phyloP scores from a whole-genome alignment of 2,797 vertebrate species.

The Streptopelia turtur region DNA sequence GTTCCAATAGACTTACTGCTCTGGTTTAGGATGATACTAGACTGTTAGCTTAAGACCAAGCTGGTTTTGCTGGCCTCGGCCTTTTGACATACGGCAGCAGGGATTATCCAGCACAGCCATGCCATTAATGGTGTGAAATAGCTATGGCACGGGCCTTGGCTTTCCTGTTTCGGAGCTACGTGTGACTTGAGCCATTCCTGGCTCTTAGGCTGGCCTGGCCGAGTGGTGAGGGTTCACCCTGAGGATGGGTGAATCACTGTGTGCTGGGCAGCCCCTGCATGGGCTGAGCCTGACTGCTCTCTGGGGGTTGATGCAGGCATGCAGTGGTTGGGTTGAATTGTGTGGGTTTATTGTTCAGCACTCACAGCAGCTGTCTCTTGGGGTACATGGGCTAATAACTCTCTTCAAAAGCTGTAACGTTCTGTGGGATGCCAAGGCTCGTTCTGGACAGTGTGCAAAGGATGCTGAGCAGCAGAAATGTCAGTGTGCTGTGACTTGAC shows the following conservation, averaged over 20 bases:
- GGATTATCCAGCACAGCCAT: neutral
- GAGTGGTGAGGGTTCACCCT: neutral
- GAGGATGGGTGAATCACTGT: too few relatives aligned
- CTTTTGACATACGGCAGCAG: neutral
- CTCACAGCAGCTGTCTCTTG: neutral
- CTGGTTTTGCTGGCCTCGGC: neutral
- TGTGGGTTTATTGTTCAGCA: fast-evolving
- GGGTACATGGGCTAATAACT: fast-evolving
- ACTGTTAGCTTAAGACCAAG: neutral
- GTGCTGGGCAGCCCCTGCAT: neutral
- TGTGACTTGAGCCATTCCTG: neutral
- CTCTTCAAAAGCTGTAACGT: neutral
- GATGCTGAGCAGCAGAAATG: neutral
- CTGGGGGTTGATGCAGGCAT: neutral
- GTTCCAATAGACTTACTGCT: neutral
- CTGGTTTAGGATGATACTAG: neutral
- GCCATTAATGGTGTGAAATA: neutral
- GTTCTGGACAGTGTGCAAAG: neutral
- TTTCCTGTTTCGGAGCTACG: fast-evolving
- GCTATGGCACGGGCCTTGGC: neutral
- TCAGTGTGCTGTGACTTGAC: neutral
- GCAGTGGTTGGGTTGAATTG: fast-evolving
- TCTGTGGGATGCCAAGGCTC: neutral
- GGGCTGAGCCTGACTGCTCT: neutral
- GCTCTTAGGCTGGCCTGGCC: neutral